Base-by-base conservation (phyloP, 2,888 invertebrate genomes). In the Dicyrtomina minuta region DNA sequence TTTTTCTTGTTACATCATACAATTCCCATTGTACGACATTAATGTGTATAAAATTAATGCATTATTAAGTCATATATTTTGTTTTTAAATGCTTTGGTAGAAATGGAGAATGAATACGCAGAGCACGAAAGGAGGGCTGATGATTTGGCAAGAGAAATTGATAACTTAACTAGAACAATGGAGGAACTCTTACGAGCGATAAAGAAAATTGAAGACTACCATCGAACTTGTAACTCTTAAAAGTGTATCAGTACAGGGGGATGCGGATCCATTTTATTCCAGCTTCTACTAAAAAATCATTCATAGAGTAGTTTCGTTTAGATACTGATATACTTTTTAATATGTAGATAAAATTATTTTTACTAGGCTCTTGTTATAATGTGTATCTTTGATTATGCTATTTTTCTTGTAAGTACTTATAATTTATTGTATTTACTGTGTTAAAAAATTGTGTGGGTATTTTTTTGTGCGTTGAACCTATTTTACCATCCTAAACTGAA, bases 71-170 rank as follows among this genome's bases (percentile, higher is more conserved):
- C n/a, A n/a, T n/a, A n/a, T n/a, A n/a, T n/a, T n/a, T n/a, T n/a
- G n/a, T n/a, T n/a, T n/a, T n/a, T n/a, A n/a, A n/a, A n/a, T n/a
- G n/a, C n/a, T n/a, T n/a, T n/a, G n/a, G n/a, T 74, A 83, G 86
- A 82, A 74, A 86, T 90, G 87, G 88, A 90, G 79, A 85, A 85
- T 73, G 85, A 89, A 60, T 89, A 90, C 80, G 85, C 85, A 72
- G 86, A 86, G 65, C 87, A 90, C 79, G 88, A 89, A 78, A 84
- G 84, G 62, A 84, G 85, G 68, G 81, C 91, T 61, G 82, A 82
- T 53, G 83, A 85, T 64, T 83, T 90, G 65, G 87, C 88, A 77
- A 81, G 81, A 1, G 83, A 85, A 70, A 86, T 91, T 53, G 86
- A 87, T 68, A 82, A 82, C 3, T 82, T 92, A 20, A 88, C 88